Base-by-base conservation (phyloP, 2,888 invertebrate species). In the Tuta absoluta region DNA sequence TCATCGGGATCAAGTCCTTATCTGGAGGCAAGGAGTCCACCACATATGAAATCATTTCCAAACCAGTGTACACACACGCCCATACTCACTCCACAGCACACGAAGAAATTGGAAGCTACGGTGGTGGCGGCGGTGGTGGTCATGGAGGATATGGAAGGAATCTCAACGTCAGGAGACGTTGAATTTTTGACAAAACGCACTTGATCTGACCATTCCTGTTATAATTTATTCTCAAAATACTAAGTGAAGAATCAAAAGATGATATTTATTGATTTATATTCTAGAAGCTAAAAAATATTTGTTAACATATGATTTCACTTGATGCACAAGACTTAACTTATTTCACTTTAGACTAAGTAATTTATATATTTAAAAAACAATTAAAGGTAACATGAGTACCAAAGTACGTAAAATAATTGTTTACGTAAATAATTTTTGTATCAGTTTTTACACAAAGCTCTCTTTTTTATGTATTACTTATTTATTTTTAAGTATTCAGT, bases 41-140 rank as follows among this genome's bases (percentile, higher is more conserved):
- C 10, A 96, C 96, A 0, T 97, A 97, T 78, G 96, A 97, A 86
- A 96, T 97, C 67, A 95, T 97, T 8, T 94, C 96, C 53, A 96
- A 96, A 72, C 96, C 96, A 0, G 91, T 96, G 0, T 96, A 96
- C 80, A 93, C 94, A 0, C 94, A 94, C 24, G 91, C 92, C 5
- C 93, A 94, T 65, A 89, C 92, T 0, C 94, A 94, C 63, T 93
- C 93, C 0, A 92, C 93, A 0, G 93, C 91, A 4, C 93, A 93
- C 72, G 93, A 94, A 67, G 93, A 94, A 63, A 92, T 87, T 0
- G 93, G 92, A 0, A 92, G 90, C 0, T 91, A 92, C 5, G 45
- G 45, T 4, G 45, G 45, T 0, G 45, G 45, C n/a, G 45, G 45
- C 5, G 45, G 11, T 3, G 11, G 11, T 51, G 92, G 92, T 0